phyloP scores from a whole-genome alignment of 1,140 invertebrate genomes.

The Aphidius ervi region DNA sequence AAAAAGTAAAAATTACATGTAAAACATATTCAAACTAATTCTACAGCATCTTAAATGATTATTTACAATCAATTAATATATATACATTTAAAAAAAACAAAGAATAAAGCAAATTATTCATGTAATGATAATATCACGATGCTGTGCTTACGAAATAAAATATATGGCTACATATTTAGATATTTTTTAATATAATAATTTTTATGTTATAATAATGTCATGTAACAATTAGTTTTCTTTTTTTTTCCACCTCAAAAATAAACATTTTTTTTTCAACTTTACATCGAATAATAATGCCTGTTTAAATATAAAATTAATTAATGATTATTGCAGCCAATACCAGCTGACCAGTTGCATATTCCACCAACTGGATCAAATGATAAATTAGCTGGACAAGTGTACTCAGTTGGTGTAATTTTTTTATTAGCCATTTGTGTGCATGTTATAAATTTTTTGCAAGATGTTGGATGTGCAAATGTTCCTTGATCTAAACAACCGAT shows the following conservation, averaged over 20 bases:
- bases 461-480: slow-evolving; percentile 82
- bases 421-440: slow-evolving; percentile 78
- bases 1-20: too few relatives aligned
- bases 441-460: slow-evolving; percentile 84
- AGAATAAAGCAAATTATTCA: slow-evolving; percentile 6
- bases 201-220: slow-evolving; percentile 4
- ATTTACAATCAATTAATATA: slow-evolving; percentile 15
- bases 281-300: background rate
- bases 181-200: slow-evolving; percentile 7
- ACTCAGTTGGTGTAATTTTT: slow-evolving; percentile 75
- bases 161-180: slow-evolving; percentile 22
- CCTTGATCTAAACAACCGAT: slow-evolving; percentile 82
- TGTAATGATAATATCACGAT: slow-evolving; percentile 28
- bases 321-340: slow-evolving; percentile 64
- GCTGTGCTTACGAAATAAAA: slow-evolving; percentile 21
- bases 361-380: slow-evolving; percentile 84
- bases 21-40: too few relatives aligned
- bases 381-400: slow-evolving; percentile 77
- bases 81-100: background rate
- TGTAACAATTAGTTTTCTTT: background rate
- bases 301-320: slow-evolving; percentile 1
- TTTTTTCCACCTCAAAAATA: background rate
- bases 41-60: background rate
- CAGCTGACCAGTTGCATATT: slow-evolving; percentile 84
- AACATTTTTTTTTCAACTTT: slow-evolving; percentile 1